Evolutionary conservation across 2,888 invertebrate species (phyloP), one percentile per base, ranked within the genome.

Genomic region (Dinocampus coccinellae): DNA sequence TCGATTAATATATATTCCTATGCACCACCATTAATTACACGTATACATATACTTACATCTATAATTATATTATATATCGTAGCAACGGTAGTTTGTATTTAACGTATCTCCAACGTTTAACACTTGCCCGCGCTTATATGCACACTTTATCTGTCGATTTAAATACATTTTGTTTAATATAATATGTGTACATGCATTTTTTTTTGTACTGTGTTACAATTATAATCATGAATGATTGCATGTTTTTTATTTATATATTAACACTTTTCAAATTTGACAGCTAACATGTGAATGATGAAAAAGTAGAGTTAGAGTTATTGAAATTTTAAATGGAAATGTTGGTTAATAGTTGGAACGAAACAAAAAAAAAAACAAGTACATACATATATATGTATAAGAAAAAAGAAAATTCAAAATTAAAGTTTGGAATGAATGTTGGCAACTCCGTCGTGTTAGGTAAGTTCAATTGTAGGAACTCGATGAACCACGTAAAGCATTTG

Each of bases 51-150:
- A n/a, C n/a, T n/a, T n/a, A n/a, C n/a, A n/a, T n/a, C n/a, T n/a
- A n/a, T n/a, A n/a, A n/a, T n/a, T n/a, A 47, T 69, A 68, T 68
- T 55, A 39, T 42, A 47, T 16, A 47, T 47, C 16, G 47, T 16
- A 47, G 47, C 16, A 39, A 39, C 16, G 16, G 16, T 47, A 7
- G 16, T n/a, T 47, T 16, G 16, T 16, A 16, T 47, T 47, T 7
- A n/a, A 16, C 47, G 47, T 16, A n/a, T 53, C 58, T 63, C 53
- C 60, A 72, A 58, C 76, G 80, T n/a, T n/a, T n/a, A n/a, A n/a
- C n/a, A n/a, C n/a, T n/a, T n/a, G n/a, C n/a, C 81, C 77, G 76
- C 81, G 82, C 82, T 82, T 82, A 20, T 47, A n/a, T 82, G 82
- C 81, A 82, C 82, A 81, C 82, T 82, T 82, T 73, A 75, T 73